Evolutionary conservation across 2,113 vertebrate genomes (phyloP).

Genomic region (Protobothrops flavoviridis): DNA sequence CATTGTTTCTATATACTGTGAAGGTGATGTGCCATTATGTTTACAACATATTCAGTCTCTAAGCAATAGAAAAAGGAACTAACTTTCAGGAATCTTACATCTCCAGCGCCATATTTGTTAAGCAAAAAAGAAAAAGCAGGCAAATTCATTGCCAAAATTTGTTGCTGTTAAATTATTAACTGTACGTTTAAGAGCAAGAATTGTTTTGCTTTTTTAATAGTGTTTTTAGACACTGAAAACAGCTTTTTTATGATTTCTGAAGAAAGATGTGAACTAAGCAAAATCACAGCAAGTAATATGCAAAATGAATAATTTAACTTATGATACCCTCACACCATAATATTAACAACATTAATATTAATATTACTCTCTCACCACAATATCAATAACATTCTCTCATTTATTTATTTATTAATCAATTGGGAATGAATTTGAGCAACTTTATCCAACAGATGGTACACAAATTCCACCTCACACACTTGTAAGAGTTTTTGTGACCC

Average conservation of each 20-base stretch:
- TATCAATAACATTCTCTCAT: background rate
- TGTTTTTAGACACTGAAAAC: background rate
- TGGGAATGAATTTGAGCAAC: background rate
- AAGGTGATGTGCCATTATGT: background rate
- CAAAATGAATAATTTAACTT: conserved; percentile 13
- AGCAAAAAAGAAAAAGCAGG: background rate
- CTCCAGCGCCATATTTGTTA: background rate
- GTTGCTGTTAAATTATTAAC: conserved; percentile 36
- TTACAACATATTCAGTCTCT: background rate
- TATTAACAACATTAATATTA: background rate
- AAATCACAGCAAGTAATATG: background rate
- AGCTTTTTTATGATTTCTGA: conserved; percentile 15
- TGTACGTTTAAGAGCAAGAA: conserved; percentile 2
- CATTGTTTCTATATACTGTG: background rate
- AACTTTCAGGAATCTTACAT: background rate
- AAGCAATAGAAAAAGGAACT: background rate
- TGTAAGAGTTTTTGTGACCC: background rate
- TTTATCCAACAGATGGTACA: background rate
- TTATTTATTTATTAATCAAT: background rate
- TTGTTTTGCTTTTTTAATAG: conserved; percentile 13
- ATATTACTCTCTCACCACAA: background rate
- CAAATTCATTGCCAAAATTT: conserved; percentile 2
- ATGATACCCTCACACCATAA: conserved; percentile 13
- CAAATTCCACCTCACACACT: background rate
- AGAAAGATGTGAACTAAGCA: conserved; percentile 5